These are phyloP conservation scores for Heterodera schachtii DNA, from an alignment of 1,140 invertebrate species.

Conservation along the genomic window DNA sequence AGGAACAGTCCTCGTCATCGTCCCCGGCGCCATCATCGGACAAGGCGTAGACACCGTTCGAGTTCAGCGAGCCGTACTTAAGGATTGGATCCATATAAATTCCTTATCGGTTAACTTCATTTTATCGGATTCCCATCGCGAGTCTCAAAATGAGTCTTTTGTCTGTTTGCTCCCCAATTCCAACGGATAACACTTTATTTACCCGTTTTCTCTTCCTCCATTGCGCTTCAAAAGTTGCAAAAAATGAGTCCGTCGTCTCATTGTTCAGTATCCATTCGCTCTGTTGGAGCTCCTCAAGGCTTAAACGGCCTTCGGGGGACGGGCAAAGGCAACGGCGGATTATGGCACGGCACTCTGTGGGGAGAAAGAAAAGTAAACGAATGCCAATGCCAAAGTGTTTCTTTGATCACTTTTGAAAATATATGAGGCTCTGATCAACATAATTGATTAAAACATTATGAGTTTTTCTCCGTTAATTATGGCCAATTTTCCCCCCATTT, in stretches of 20 bases:
- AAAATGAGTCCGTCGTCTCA: background rate
- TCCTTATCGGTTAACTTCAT: background rate
- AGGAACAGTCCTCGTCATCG: slow-evolving; percentile 2
- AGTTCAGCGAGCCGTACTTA: background rate
- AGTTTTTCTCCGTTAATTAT: too few relatives aligned
- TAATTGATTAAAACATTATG: too few relatives aligned
- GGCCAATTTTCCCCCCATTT: too few relatives aligned
- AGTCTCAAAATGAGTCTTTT: background rate
- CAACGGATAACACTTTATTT: too few relatives aligned
- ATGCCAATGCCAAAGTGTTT: background rate
- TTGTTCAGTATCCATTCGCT: background rate
- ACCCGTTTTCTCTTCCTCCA: background rate
- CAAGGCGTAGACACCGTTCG: background rate
- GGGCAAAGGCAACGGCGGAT: slow-evolving; percentile 13
- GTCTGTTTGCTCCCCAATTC: too few relatives aligned
- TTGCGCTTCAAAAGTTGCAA: background rate
- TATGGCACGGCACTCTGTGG: slow-evolving; percentile 8
- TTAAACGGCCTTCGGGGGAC: slow-evolving; percentile 9
- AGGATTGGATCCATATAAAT: background rate
- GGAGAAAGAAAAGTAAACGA: background rate
- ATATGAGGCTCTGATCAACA: too few relatives aligned
- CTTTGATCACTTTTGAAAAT: too few relatives aligned
- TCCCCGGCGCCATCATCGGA: too few relatives aligned
- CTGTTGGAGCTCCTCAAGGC: background rate
- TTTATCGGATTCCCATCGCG: too few relatives aligned